Evolutionary conservation across 2,888 invertebrate species (phyloP), one percentile per base, ranked within the genome.

Genomic region (Girardia tigrina): DNA sequence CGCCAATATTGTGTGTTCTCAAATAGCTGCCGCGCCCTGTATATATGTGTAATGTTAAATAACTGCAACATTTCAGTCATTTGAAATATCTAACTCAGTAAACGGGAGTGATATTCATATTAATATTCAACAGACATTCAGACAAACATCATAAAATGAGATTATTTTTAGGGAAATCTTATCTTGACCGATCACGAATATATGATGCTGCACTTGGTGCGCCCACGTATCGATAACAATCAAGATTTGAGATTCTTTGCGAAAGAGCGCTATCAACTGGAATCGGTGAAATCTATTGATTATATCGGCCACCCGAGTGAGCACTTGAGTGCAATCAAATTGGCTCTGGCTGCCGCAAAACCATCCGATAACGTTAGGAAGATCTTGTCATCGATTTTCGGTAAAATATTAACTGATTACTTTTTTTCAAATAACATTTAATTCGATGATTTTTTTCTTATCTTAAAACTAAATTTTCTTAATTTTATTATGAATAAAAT

Each of bases 121-220:
- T n/a, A n/a, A n/a, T n/a, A n/a, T n/a, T n/a, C n/a, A n/a, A n/a
- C n/a, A n/a, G n/a, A n/a, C n/a, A n/a, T n/a, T n/a, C n/a, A n/a
- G n/a, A n/a, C n/a, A n/a, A n/a, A n/a, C n/a, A n/a, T n/a, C n/a
- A n/a, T n/a, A n/a, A n/a, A n/a, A n/a, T n/a, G n/a, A n/a, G n/a
- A n/a, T n/a, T n/a, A n/a, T n/a, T n/a, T n/a, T n/a, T 86, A 91
- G 80, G 95, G 98, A 75, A 99, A 99, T 84, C 90, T 99, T 20
- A 88, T 97, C 75, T 87, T 99, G 1, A 93, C 95, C 0, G 98
- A 99, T 86, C 87, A 88, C 81, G 89, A 93, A 79, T 89, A 90
- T 86, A 90, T 88, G 0, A 98, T 95, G 80, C 86, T 98, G 12
- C 91, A 94, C 84, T 89, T 97, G n/a, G 85, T 97, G 0, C 86